Base-by-base conservation (phyloP, 2,888 invertebrate species). In the Siphlonurus alternatus region DNA sequence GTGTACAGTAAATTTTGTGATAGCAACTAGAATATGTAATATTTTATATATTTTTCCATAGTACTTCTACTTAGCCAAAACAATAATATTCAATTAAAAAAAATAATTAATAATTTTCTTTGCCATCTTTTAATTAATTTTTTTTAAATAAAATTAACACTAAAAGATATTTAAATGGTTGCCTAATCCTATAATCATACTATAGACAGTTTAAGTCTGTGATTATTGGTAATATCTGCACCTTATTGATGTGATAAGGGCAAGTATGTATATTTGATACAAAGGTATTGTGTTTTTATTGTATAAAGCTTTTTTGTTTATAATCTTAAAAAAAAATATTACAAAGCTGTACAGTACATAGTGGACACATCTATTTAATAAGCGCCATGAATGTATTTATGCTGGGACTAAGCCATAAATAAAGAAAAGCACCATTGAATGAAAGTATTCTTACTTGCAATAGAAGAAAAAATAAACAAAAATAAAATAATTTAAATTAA, bases 151-250 rank as follows among this genome's bases (percentile, higher is more conserved):
- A 38, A 38, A 10, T 10, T 15, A 38, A 38, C 5, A 38, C 15
- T 38, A 38, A 38, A 5, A 38, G 38, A 38, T n/a, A n/a, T n/a
- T n/a, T n/a, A n/a, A n/a, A 38, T 38, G 38, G 38, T 38, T 38
- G 38, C 38, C 38, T 38, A 38, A 38, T 15, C 38, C 38, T 20
- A 10, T 56, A 56, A n/a, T 22, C 7, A 22, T 56, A 18, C 20
- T 56, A 56, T 56, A 22, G 56, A 56, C 56, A 56, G n/a, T 22
- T 20, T 56, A 10, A 56, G 56, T 56, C 56, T 56, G 56, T 56
- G 56, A 56, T 56, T 56, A 56, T 56, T 56, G 56, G 22, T 56
- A 22, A 56, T 15, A 10, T 51, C n/a, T 51, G n/a, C 22, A 20
- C 7, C 7, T 56, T 38, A 15, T 38, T 38, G 5, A 5, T 56